phyloP scores from a whole-genome alignment of 2,113 vertebrate genomes.

The Platysteira castanea region DNA sequence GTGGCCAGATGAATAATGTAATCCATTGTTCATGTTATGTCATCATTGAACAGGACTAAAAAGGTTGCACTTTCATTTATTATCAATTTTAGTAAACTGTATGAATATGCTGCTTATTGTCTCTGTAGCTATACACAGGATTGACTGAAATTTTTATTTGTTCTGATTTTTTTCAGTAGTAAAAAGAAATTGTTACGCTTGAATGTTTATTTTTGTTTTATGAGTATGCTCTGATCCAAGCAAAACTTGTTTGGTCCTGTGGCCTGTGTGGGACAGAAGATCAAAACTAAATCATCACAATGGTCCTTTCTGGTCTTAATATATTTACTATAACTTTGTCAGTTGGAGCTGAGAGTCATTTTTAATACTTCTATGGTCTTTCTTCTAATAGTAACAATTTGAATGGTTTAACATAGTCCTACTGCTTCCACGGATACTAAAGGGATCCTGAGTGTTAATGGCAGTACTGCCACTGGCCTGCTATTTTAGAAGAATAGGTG shows the following conservation, averaged over 20 bases:
- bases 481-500: slow-evolving; percentile 70
- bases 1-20: background rate
- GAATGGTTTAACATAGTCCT: slow-evolving; percentile 67
- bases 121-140: background rate
- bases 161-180: background rate
- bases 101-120: background rate
- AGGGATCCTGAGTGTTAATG: slow-evolving; percentile 64
- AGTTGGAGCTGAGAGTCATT: slow-evolving; percentile 45
- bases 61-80: background rate
- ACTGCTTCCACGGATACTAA: slow-evolving; percentile 65
- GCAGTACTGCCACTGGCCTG: slow-evolving; percentile 64
- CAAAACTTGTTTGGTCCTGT: slow-evolving; percentile 22
- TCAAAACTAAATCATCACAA: slow-evolving; percentile 67
- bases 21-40: background rate
- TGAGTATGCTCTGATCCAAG: background rate
- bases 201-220: background rate
- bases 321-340: slow-evolving; percentile 54
- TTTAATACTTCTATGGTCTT: slow-evolving; percentile 66
- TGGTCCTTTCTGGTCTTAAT: slow-evolving; percentile 56
- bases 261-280: slow-evolving; percentile 49
- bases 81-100: background rate
- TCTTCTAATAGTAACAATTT: slow-evolving; percentile 66
- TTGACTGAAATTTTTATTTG: background rate
- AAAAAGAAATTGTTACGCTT: background rate
- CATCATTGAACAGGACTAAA: background rate